Evolutionary conservation across 1,140 invertebrate species (phyloP), one percentile per base, ranked within the genome.

Genomic region (Trichonephila clavata): DNA sequence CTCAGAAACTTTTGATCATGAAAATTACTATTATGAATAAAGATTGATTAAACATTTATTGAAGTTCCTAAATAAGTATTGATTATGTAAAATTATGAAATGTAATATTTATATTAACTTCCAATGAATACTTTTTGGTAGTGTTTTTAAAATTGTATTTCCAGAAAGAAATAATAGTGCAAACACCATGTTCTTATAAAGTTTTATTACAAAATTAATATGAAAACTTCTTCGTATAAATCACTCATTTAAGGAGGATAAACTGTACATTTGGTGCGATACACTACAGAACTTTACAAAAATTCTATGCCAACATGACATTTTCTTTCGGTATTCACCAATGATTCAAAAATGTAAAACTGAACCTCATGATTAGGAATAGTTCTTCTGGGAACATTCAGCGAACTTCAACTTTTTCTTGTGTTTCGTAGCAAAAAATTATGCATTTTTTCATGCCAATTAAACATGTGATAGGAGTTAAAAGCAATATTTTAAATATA

Each of bases 141-240:
- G 50, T 50, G 50, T 63, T 20, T 63, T 63, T 21, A 63, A 63
- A 20, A 20, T 18, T 63, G 18, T 63, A 6, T 77, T 77, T 20
- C 10, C 18, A 32, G 32, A 77, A 39, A 77, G 32, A 8, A 77
- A 77, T 39, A 27, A 77, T 27, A 32, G 8, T 27, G 13, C 14
- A 77, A 20, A 77, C 61, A 63, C 71, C 27, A 77, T 18, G 27
- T 77, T 77, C 5, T 77, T 77, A 77, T 77, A 87, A 87, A 39
- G 16, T 87, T 93, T 93, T 93, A 93, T 93, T 93, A 93, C 27
- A 93, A 93, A 93, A 93, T 93, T 93, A 93, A 93, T 93, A 93
- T 93, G 92, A 93, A 93, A 93, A 93, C 92, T 93, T 93, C 92
- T 93, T 93, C 92, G 88, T 93, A 93, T 87, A 93, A 93, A 93